These are phyloP conservation scores for Anguilla pacifica DNA, from an alignment of 2,797 vertebrate species.

Conservation along the genomic window DNA sequence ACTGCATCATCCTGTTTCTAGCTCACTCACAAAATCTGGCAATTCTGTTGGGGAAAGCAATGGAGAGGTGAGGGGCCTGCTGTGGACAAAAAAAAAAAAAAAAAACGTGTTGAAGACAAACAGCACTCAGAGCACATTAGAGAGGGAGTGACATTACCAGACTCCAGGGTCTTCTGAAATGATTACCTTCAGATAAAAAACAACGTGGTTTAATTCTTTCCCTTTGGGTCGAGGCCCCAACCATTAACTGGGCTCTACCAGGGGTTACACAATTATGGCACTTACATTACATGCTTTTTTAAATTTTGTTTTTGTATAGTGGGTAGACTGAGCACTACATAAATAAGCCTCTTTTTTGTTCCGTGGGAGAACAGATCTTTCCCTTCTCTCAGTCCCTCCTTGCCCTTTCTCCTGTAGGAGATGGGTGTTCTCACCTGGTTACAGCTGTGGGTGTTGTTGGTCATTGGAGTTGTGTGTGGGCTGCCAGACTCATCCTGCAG, in stretches of 20 bases:
- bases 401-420: constrained; percentile 38
- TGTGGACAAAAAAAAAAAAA: neutral
- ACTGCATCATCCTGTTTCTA: neutral
- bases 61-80: neutral
- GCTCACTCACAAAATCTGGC: no score
- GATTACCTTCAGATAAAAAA: no score
- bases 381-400: constrained; percentile 17
- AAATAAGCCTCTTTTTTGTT: constrained; percentile 26
- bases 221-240: neutral
- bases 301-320: constrained; percentile 4
- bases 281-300: constrained; percentile 42
- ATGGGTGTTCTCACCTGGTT: constrained; percentile 50
- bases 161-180: no score
- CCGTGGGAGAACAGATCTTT: neutral
- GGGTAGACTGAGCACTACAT: constrained; percentile 48
- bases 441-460: constrained; percentile 44
- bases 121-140: no score
- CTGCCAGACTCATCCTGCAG: constrained; percentile 38
- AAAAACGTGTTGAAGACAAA: neutral
- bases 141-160: no score
- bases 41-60: neutral
- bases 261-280: constrained; percentile 47
- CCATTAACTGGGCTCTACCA: constrained; percentile 38
- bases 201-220: neutral
- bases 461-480: constrained; percentile 23